These are phyloP conservation scores for Drosophila falleni DNA, from an alignment of 2,888 invertebrate species.

Conservation along the genomic window DNA sequence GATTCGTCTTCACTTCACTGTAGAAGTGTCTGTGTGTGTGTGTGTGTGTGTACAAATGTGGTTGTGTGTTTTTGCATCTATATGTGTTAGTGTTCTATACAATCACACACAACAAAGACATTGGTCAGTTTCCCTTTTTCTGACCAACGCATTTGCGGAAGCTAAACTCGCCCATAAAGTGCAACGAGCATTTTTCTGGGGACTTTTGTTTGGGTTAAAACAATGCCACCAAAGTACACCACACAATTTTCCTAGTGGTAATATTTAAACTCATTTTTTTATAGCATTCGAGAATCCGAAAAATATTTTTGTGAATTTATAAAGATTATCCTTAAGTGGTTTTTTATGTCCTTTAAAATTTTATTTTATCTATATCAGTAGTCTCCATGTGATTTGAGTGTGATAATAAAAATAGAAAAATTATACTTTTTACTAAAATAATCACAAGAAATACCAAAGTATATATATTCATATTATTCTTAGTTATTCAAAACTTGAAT, in stretches of 20 bases:
- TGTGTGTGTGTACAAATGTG: background rate
- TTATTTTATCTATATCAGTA: no score
- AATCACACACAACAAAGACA: conserved; percentile 32
- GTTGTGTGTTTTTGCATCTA: conserved; percentile 7
- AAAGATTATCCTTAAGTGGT: no score
- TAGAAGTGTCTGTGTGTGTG: background rate
- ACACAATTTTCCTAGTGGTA: conserved; percentile 13
- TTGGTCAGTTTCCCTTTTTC: conserved; percentile 38
- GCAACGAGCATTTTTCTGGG: conserved; percentile 66
- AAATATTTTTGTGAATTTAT: no score
- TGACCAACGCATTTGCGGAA: background rate
- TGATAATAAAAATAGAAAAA: no score
- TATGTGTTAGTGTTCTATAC: conserved; percentile 9
- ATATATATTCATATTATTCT: no score
- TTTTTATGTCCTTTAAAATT: no score
- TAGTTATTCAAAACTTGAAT: no score
- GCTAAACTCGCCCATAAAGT: conserved; percentile 57
- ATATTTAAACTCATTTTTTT: no score
- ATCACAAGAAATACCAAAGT: no score
- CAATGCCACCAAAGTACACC: conserved; percentile 20
- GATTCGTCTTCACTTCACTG: conserved; percentile 16
- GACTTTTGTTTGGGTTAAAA: conserved; percentile 54
- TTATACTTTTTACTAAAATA: no score
- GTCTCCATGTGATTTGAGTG: no score
- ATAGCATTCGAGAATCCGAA: no score